phyloP scores from a whole-genome alignment of 2,113 vertebrate species.

The Sorex araneus region DNA sequence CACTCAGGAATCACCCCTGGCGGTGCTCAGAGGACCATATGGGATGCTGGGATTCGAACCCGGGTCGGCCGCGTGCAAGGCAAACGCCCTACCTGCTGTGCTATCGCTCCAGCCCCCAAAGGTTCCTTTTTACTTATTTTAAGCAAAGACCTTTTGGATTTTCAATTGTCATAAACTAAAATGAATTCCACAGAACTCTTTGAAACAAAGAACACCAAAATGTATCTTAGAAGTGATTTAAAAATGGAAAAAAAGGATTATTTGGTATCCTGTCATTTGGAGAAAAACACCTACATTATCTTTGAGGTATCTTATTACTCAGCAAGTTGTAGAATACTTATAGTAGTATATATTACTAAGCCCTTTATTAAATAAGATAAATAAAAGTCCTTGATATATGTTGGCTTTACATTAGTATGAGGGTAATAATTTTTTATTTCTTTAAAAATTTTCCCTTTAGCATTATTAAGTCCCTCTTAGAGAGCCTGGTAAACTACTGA shows the following conservation, averaged over 20 bases:
- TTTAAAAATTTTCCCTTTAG: slow-evolving; percentile 24
- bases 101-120: too few species aligned
- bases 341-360: neutral
- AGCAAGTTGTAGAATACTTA: slow-evolving; percentile 36
- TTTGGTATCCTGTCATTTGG: neutral
- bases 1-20: too few species aligned
- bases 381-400: slow-evolving; percentile 34
- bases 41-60: too few species aligned
- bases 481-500: too few species aligned
- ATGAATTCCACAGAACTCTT: slow-evolving; percentile 25
- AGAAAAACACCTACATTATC: neutral
- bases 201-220: slow-evolving; percentile 27
- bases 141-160: neutral
- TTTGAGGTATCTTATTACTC: slow-evolving; percentile 11
- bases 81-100: too few species aligned
- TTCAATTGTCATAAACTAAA: neutral
- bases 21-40: too few species aligned
- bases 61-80: too few species aligned
- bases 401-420: neutral
- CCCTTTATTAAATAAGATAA: slow-evolving; percentile 36
- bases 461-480: too few species aligned
- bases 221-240: slow-evolving; percentile 40
- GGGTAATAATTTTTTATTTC: neutral
- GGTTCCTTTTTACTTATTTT: neutral
- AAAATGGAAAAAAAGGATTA: slow-evolving; percentile 40